Evolutionary conservation across 1,140 invertebrate genomes (phyloP), one percentile per base, ranked within the genome.

Genomic region (Leptoteleia sp.): DNA sequence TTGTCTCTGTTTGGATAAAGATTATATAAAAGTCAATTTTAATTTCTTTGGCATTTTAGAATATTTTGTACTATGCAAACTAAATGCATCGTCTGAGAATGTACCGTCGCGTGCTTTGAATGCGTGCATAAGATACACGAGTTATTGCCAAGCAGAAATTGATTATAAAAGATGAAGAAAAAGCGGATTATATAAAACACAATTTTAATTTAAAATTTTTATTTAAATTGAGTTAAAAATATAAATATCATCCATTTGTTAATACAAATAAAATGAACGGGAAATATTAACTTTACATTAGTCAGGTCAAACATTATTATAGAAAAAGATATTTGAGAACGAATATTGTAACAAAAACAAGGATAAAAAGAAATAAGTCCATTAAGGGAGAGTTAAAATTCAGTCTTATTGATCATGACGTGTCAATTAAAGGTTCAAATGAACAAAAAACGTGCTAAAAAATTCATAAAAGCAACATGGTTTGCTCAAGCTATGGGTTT

Each of bases 1-100:
- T 7, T n/a, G n/a, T n/a, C n/a, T n/a, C n/a, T n/a, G n/a, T n/a
- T n/a, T 29, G 11, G 54, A 33, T 67, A 42, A 67, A 72, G 47
- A 43, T 48, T 48, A 48, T 79, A 79, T 54, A 79, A 73, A 79
- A 79, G 55, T 45, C n/a, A 72, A 68, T 29, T 79, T 35, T 5
- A 38, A 48, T 7, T n/a, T 3, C 9, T 0, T 40, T 6, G 48
- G 15, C 27, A 43, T 12, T 45, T 72, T 48, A 62, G 70, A 79
- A 70, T 64, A 79, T 70, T 79, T 79, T 79, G 76, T 70, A 75
- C 57, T 35, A 61, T 2, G 7, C 1, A 29, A 31, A 40, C 12
- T 64, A 64, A 73, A 64, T 64, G 57, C 59, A 73, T n/a, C 6
- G 3, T 50, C 50, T 8, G 8, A 50, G 52, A 59, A 59, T 59